phyloP scores from a whole-genome alignment of 2,113 vertebrate species.

The Aix galericulata region DNA sequence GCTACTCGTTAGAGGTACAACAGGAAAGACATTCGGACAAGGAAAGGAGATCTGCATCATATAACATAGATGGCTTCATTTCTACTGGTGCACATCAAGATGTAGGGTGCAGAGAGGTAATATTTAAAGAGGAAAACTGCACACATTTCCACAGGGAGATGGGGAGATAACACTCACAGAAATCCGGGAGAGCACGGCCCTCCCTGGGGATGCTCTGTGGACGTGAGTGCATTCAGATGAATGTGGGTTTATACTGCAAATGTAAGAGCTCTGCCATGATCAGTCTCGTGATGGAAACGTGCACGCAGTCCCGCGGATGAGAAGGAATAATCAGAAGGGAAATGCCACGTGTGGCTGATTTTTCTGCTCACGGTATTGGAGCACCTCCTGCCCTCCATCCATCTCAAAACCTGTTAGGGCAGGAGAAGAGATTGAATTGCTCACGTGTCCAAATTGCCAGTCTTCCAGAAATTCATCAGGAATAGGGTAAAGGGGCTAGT shows the following conservation, averaged over 20 bases:
- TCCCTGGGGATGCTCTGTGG: neutral
- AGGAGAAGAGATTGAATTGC: neutral
- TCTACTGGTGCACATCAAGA: rapidly evolving
- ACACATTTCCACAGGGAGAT: neutral
- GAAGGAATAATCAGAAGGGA: slow-evolving; percentile 18
- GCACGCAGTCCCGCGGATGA: neutral
- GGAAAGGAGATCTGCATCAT: rapidly evolving
- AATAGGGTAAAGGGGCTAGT: rapidly evolving
- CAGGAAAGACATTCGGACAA: rapidly evolving
- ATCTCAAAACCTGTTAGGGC: rapidly evolving
- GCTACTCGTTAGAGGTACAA: rapidly evolving
- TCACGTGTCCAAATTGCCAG: neutral
- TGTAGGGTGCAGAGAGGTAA: rapidly evolving
- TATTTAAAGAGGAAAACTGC: neutral
- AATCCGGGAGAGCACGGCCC: rapidly evolving
- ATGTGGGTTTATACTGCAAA: neutral
- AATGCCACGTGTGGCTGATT: slow-evolving; percentile 3
- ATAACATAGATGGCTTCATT: rapidly evolving
- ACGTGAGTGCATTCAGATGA: rapidly evolving
- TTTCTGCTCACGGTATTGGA: neutral
- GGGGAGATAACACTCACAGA: neutral
- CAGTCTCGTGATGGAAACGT: neutral
- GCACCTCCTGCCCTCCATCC: neutral
- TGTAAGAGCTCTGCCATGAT: neutral
- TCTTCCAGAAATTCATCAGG: neutral